These are phyloP conservation scores for Perdita meconis DNA, from an alignment of 2,888 invertebrate genomes.

Conservation along the genomic window DNA sequence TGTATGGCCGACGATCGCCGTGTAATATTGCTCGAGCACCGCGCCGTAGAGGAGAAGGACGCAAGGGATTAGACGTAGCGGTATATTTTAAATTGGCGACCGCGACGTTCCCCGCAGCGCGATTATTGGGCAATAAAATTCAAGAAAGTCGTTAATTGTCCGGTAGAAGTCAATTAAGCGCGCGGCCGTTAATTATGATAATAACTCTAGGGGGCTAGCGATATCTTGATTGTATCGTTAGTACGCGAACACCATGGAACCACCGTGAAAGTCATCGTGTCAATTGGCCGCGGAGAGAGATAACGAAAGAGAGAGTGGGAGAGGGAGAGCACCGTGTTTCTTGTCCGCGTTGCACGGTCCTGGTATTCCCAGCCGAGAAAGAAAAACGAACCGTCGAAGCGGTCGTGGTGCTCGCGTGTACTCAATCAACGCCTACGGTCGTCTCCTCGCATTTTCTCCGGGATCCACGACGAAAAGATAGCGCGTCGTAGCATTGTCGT, in stretches of 20 bases:
- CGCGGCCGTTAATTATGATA: slow-evolving; percentile 70
- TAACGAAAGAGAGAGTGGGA: too few relatives aligned
- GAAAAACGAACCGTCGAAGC: slow-evolving; percentile 37
- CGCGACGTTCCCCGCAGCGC: slow-evolving; percentile 10
- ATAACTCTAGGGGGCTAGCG: slow-evolving; percentile 54
- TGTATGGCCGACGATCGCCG: too few relatives aligned
- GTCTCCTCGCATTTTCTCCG: neutral
- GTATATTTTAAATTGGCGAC: slow-evolving; percentile 32
- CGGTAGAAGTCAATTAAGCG: slow-evolving; percentile 68
- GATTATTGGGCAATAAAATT: slow-evolving; percentile 64
- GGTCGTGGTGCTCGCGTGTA: slow-evolving; percentile 20
- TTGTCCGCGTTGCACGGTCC: slow-evolving; percentile 38
- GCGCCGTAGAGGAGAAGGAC: neutral
- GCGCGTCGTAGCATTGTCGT: slow-evolving; percentile 21
- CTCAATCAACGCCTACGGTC: slow-evolving; percentile 52
- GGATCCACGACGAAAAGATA: slow-evolving; percentile 25
- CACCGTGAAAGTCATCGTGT: slow-evolving; percentile 41
- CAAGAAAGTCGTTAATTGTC: slow-evolving; percentile 67
- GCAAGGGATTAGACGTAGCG: slow-evolving; percentile 22
- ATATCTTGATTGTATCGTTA: slow-evolving; percentile 63
- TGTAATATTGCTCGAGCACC: neutral
- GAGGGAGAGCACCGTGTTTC: slow-evolving; percentile 27
- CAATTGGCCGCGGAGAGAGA: slow-evolving; percentile 17
- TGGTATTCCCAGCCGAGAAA: slow-evolving; percentile 35
- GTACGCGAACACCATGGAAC: slow-evolving; percentile 42